A percentile compares a stretch with the other conserved stretches of the same genome.
These are phyloP conservation scores for Oryctes rhinoceros DNA, from an alignment of 1,140 invertebrate genomes.

Conservation along the genomic window DNA sequence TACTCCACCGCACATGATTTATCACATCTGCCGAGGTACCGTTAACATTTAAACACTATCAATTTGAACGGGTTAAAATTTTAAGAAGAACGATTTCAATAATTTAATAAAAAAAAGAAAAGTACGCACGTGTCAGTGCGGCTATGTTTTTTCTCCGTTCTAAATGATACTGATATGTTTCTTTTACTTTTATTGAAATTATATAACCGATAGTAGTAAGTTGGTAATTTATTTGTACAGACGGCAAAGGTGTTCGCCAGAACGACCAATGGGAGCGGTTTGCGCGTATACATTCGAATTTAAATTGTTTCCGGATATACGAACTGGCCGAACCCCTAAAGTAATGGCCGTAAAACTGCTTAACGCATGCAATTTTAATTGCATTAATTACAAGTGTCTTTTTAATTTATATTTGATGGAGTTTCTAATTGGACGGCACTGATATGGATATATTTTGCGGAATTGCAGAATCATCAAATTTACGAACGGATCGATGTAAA, in stretches of 20 bases:
- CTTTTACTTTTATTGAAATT: conserved; percentile 40
- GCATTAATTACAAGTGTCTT: too few relatives aligned
- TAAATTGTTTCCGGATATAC: conserved; percentile 41
- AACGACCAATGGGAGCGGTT: conserved; percentile 17
- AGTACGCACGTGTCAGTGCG: neutral
- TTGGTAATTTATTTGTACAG: conserved; percentile 43
- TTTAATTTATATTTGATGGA: too few relatives aligned
- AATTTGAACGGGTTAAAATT: conserved; percentile 18
- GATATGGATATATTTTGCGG: too few relatives aligned
- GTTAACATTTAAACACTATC: conserved; percentile 33
- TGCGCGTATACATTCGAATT: conserved; percentile 34
- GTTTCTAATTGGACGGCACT: too few relatives aligned
- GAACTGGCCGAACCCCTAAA: neutral
- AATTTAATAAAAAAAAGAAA: conserved; percentile 27
- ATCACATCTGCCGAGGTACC: neutral
- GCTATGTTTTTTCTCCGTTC: conserved; percentile 4
- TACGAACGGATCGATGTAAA: too few relatives aligned
- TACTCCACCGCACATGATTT: conserved; percentile 8
- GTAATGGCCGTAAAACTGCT: conserved; percentile 8
- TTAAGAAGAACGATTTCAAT: conserved; percentile 24
- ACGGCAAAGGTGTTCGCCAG: conserved; percentile 40
- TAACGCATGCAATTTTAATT: conserved; percentile 17
- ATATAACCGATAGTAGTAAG: conserved; percentile 34
- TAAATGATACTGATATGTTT: conserved; percentile 29
- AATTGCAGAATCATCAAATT: too few relatives aligned